Percentiles rank a stretch among this genome's conserved stretches.
These are phyloP conservation scores for Eledona agricola DNA, from an alignment of 2,888 invertebrate genomes.

Conservation along the genomic window DNA sequence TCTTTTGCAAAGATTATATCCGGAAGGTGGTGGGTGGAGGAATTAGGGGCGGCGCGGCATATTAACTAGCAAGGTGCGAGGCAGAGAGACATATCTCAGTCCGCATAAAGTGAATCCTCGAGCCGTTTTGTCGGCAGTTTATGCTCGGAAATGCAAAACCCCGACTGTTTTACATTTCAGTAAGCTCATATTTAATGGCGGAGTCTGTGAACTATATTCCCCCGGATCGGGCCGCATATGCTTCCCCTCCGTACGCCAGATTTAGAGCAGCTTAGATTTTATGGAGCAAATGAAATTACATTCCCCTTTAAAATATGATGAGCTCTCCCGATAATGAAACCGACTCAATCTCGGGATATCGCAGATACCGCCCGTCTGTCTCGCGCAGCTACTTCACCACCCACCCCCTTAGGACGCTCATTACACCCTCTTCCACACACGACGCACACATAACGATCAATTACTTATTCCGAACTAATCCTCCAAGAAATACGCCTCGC, in stretches of 20 bases:
- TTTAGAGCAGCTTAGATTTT: constrained; percentile 64
- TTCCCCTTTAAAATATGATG: constrained; percentile 65
- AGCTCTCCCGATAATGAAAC: constrained; percentile 65
- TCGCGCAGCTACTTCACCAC: constrained; percentile 28
- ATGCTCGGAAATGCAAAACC: constrained; percentile 64
- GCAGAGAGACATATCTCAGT: constrained; percentile 53
- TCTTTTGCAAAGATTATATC: constrained; percentile 57
- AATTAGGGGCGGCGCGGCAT: constrained; percentile 50
- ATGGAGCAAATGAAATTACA: constrained; percentile 66
- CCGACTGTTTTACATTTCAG: constrained; percentile 65
- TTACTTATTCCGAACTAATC: constrained; percentile 18
- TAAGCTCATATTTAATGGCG: constrained; percentile 65
- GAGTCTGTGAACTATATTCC: constrained; percentile 62
- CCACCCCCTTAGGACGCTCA: constrained; percentile 21
- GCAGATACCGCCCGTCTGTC: constrained; percentile 40
- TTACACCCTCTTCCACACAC: constrained; percentile 21
- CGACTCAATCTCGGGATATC: constrained; percentile 56
- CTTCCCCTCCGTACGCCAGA: constrained; percentile 60
- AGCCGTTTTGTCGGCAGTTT: constrained; percentile 64
- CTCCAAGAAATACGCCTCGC: no score
- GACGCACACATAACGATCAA: constrained; percentile 19
- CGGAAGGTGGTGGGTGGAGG: constrained; percentile 45
- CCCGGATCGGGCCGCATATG: constrained; percentile 60
- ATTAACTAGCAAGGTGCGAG: constrained; percentile 56
- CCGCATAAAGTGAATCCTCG: constrained; percentile 63